Evolutionary conservation across 2,113 vertebrate species (phyloP).

Genomic region (Myotis davidii): DNA sequence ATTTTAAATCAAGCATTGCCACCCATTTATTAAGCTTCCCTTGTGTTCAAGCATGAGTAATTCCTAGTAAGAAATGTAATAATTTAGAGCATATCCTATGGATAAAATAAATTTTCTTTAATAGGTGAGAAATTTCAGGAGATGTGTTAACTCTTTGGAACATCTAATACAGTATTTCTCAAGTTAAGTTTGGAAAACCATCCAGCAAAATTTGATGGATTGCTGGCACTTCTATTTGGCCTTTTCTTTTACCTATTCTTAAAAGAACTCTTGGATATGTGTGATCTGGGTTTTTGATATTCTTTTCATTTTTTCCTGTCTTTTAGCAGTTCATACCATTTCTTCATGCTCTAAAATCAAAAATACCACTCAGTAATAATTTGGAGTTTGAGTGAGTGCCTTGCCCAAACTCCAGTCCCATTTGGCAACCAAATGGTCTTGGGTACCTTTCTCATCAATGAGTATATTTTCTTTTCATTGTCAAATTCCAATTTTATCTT

Average conservation of each 20-base stretch:
- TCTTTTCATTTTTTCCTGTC: neutral
- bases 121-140: neutral
- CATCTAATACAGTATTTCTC: neutral
- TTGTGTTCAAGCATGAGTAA: neutral
- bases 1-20: constrained; percentile 4
- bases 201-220: neutral
- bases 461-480: neutral
- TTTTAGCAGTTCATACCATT: neutral
- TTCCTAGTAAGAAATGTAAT: constrained; percentile 6
- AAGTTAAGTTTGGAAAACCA: neutral
- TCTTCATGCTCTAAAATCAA: neutral
- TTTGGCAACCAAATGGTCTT: neutral
- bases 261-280: neutral
- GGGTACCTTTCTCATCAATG: neutral
- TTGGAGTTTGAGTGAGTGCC: neutral
- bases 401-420: neutral
- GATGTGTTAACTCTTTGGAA: neutral
- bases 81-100: neutral
- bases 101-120: neutral
- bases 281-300: neutral
- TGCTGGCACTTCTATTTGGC: neutral
- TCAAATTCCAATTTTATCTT: neutral
- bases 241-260: neutral
- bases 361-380: neutral
- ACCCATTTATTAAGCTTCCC: neutral